Evolutionary conservation across 2,888 invertebrate species (phyloP), one percentile per base, ranked within the genome.

Genomic region (Cataglyphis livida): DNA sequence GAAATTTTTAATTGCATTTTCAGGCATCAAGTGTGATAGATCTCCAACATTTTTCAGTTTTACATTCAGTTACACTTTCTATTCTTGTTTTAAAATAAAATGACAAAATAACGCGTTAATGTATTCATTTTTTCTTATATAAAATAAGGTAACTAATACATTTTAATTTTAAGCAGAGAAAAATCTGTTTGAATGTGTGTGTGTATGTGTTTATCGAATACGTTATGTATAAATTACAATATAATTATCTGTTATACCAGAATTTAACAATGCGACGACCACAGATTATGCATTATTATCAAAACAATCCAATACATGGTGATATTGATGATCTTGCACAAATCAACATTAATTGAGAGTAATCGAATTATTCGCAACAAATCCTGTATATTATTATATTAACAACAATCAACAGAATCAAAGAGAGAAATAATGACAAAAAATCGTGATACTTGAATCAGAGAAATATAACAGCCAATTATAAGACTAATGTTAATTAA

Each of bases 171-270:
- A n/a, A 28, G 4, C 1, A 28, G 15, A 9, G 18, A 1, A 21
- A 62, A 44, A 9, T 35, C 0, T 35, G 28, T 28, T 28, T 28
- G 6, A 32, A 32, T 6, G 6, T 32, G 35, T 32, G 35, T 35
- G 35, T 35, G 35, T 6, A 6, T 35, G 57, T 41, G n/a, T 41
- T 61, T 41, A 41, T 59, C 4, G 6, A 9, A 18, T 35, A 54
- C 3, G 15, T 3, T n/a, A 7, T 28, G 15, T 32, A 21, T 25
- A 25, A 48, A 25, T 48, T 74, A 74, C 18, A 32, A 15, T 32
- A 9, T 1, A 5, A 32, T 74, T 44, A 61, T 62, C 12, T 61
- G 9, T 74, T 74, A 62, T 32, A 61, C 10, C 28, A 74, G 44
- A 48, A 48, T 57, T 25, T 38, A 35, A 54, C 10, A 1, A 12